Evolutionary conservation across 1,140 invertebrate species (phyloP).

Genomic region (Bombus affinis): DNA sequence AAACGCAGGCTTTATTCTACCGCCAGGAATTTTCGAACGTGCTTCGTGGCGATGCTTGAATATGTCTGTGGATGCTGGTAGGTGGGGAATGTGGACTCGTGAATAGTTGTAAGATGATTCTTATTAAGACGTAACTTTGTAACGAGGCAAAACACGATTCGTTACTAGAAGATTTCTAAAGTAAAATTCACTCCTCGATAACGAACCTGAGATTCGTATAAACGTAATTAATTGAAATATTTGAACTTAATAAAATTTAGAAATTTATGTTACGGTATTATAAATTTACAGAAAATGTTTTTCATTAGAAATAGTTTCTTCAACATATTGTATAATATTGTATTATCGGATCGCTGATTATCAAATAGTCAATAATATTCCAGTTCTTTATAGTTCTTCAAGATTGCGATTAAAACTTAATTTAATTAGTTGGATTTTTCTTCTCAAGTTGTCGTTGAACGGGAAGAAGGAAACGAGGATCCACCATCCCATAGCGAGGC

Average conservation of each 20-base stretch:
- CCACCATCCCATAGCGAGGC: conserved; percentile 30
- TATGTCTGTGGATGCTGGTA: not conserved
- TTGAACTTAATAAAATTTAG: too few relatives aligned
- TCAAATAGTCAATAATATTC: too few relatives aligned
- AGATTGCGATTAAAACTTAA: not conserved
- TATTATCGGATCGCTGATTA: too few relatives aligned
- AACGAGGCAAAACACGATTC: not conserved
- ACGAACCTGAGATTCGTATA: too few relatives aligned
- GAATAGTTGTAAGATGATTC: not conserved
- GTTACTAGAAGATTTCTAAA: too few relatives aligned
- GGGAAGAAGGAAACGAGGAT: conserved; percentile 36
- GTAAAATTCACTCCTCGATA: too few relatives aligned
- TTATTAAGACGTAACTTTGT: not conserved
- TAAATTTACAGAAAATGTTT: not conserved
- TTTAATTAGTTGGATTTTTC: conserved; percentile 18
- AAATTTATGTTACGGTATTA: not conserved
- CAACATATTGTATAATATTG: too few relatives aligned
- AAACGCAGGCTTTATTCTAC: not conserved
- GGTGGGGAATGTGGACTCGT: not conserved
- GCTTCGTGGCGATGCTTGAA: not conserved
- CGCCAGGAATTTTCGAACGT: not conserved
- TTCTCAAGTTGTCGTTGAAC: conserved; percentile 28
- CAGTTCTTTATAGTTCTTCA: too few relatives aligned
- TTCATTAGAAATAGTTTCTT: too few relatives aligned
- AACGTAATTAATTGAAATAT: too few relatives aligned